Evolutionary conservation across 2,888 invertebrate species (phyloP).

Genomic region (Erebia epiphron): DNA sequence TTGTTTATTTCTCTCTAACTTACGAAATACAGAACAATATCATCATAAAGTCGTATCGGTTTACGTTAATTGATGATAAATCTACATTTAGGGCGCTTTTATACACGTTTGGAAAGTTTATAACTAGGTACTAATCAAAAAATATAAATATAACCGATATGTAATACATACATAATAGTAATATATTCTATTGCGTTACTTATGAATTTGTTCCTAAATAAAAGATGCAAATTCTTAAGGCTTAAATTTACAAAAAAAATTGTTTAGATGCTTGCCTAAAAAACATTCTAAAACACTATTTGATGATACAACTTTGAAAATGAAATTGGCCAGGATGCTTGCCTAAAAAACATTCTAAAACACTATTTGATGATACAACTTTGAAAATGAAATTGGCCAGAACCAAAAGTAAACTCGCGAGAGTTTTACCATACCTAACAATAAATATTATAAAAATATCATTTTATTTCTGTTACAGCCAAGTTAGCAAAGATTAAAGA

Average conservation of each 20-base stretch:
- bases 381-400: neutral
- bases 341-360: neutral
- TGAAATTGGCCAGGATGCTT: neutral
- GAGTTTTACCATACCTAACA: neutral
- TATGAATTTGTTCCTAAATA: neutral
- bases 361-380: neutral
- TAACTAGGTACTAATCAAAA: neutral
- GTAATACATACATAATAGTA: neutral
- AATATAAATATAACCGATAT: neutral
- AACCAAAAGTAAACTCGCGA: neutral
- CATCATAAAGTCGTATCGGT: neutral
- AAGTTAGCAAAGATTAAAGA: no score
- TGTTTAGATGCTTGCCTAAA: neutral
- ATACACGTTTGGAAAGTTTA: neutral
- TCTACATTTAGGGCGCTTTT: neutral
- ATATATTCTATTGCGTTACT: neutral
- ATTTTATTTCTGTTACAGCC: no score
- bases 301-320: neutral
- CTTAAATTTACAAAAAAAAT: neutral
- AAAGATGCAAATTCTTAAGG: neutral
- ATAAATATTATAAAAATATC: no score
- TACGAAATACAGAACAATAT: neutral
- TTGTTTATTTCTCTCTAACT: constrained; percentile 31
- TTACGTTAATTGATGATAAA: neutral
- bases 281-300: neutral